These are phyloP conservation scores for Heliconius aoede DNA, from an alignment of 2,888 invertebrate genomes.

Conservation along the genomic window DNA sequence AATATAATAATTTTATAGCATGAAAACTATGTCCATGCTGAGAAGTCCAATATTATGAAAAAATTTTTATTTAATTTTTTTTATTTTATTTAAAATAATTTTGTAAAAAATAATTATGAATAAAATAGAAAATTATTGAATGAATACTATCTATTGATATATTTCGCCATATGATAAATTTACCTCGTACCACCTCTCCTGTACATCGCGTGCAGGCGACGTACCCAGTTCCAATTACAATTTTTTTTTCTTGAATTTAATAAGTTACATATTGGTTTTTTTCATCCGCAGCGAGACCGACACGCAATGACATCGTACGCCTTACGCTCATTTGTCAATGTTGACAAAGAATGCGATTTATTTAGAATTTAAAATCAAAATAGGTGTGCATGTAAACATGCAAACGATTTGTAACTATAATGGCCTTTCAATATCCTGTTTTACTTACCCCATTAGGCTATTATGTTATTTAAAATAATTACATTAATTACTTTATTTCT, in stretches of 20 bases:
- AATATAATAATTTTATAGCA: no score
- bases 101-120: no score
- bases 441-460: slow-evolving; percentile 41
- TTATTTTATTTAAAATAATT: background rate
- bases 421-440: slow-evolving; percentile 69
- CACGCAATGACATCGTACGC: slow-evolving; percentile 60
- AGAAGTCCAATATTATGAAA: no score
- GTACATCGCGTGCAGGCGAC: background rate
- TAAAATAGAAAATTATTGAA: no score
- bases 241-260: slow-evolving; percentile 1
- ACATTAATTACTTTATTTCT: slow-evolving; percentile 4
- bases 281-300: slow-evolving; percentile 27
- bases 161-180: background rate
- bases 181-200: no score
- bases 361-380: slow-evolving; percentile 21
- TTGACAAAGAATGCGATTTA: slow-evolving; percentile 23
- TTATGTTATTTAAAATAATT: slow-evolving; percentile 23
- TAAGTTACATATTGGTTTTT: background rate
- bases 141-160: background rate
- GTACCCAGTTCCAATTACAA: background rate
- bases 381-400: slow-evolving; percentile 48
- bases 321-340: slow-evolving; percentile 39
- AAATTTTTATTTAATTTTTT: no score
- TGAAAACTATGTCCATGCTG: no score
- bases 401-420: slow-evolving; percentile 49